Evolutionary conservation across 1,140 invertebrate species (phyloP).

Genomic region (Micrasema longulum): DNA sequence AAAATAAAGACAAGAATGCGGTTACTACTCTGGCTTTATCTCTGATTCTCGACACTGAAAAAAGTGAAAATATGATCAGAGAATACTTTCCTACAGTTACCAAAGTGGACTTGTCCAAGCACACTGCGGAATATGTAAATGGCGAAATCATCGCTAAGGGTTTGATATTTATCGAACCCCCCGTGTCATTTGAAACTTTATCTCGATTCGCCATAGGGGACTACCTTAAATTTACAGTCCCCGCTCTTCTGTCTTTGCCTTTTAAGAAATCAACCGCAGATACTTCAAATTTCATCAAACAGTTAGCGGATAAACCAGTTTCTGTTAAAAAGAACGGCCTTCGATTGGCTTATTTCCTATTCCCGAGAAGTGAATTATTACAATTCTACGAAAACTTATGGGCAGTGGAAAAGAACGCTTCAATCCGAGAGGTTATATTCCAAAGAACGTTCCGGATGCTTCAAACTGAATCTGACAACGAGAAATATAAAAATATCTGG

Average conservation of each 20-base stretch:
- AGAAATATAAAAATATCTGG: constrained; percentile 20
- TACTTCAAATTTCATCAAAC: constrained; percentile 33
- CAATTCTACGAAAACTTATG: constrained; percentile 39
- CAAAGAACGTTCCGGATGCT: constrained; percentile 40
- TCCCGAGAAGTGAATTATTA: constrained; percentile 36
- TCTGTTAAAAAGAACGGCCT: constrained; percentile 47
- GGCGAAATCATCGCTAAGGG: constrained; percentile 25
- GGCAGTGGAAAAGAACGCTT: constrained; percentile 42
- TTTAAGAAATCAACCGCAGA: constrained; percentile 40
- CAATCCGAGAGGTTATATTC: constrained; percentile 45
- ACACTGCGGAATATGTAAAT: constrained; percentile 29
- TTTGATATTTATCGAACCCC: constrained; percentile 41
- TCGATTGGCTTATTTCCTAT: constrained; percentile 45
- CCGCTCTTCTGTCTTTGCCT: constrained; percentile 36
- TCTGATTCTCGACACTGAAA: constrained; percentile 22
- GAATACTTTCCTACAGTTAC: constrained; percentile 32
- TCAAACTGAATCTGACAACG: constrained; percentile 16
- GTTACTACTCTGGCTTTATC: constrained; percentile 10
- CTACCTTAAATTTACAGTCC: constrained; percentile 47
- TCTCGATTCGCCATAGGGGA: constrained; percentile 39
- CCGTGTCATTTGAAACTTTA: constrained; percentile 33
- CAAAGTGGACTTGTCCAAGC: constrained; percentile 24
- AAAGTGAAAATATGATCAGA: constrained; percentile 33
- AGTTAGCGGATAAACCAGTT: constrained; percentile 40
- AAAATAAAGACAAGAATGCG: constrained; percentile 11